phyloP scores from a whole-genome alignment of 2,113 vertebrate species.

The Nasalis larvatus region DNA sequence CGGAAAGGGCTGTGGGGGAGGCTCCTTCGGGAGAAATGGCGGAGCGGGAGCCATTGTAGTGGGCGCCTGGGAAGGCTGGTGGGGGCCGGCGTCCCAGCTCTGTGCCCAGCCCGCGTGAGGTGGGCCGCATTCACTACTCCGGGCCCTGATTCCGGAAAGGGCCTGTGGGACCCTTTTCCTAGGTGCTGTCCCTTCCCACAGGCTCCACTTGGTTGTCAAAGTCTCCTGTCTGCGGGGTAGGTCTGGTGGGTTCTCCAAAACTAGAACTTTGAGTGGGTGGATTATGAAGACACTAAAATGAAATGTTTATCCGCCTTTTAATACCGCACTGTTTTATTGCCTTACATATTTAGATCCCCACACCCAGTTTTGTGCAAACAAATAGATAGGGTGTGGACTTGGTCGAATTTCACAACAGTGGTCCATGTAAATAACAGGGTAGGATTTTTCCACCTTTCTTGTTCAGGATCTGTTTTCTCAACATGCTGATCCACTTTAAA shows the following conservation, averaged over 20 bases:
- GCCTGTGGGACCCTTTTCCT: accelerated
- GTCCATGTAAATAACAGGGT: not conserved
- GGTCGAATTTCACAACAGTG: not conserved
- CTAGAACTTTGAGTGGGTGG: no score
- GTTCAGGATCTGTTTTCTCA: conserved; percentile 2
- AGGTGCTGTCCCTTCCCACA: not conserved
- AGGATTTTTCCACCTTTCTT: not conserved
- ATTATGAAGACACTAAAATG: not conserved
- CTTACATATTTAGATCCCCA: not conserved
- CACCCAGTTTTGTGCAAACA: not conserved
- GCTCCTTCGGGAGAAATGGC: not conserved
- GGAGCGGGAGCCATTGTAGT: not conserved
- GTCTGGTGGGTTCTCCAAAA: not conserved
- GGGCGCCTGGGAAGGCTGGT: not conserved
- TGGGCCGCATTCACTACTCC: accelerated
- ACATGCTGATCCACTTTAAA: not conserved
- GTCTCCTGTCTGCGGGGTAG: not conserved
- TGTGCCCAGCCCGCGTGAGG: not conserved
- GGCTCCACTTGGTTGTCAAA: not conserved
- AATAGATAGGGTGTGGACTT: not conserved
- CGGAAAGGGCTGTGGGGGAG: not conserved
- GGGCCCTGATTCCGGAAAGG: not conserved
- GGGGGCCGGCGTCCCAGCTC: not conserved
- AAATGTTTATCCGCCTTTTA: not conserved
- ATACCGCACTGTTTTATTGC: not conserved